Evolutionary conservation across 1,140 invertebrate species (phyloP).

Genomic region (Lordiphosa clarofinis): DNA sequence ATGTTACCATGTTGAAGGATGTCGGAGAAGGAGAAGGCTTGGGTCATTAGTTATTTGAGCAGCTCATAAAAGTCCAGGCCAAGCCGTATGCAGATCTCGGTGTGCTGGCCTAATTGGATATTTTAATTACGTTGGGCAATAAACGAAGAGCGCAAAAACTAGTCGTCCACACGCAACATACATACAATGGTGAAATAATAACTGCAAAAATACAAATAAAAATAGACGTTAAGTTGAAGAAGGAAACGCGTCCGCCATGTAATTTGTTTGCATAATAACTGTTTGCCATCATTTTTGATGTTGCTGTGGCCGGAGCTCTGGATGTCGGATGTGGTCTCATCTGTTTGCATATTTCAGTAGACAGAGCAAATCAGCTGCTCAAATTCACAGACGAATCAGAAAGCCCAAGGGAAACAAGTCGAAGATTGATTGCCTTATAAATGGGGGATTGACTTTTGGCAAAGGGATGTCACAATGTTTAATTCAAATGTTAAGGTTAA

Average conservation of each 20-base stretch:
- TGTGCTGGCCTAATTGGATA: constrained; percentile 57
- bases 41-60: constrained; percentile 67
- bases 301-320: constrained; percentile 5
- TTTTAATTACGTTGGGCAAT: constrained; percentile 64
- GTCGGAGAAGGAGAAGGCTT: background rate
- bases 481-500: too few species aligned
- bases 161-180: background rate
- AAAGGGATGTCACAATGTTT: too few species aligned
- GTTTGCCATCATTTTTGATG: constrained; percentile 51
- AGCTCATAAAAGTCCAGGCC: constrained; percentile 50
- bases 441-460: too few species aligned
- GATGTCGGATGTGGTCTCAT: constrained; percentile 47
- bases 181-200: constrained; percentile 64
- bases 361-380: constrained; percentile 58
- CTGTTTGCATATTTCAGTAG: constrained; percentile 58
- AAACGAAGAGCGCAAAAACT: constrained; percentile 21
- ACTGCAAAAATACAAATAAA: constrained; percentile 42
- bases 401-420: constrained; percentile 13
- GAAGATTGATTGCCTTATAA: constrained; percentile 24
- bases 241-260: constrained; percentile 42
- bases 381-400: constrained; percentile 58
- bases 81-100: constrained; percentile 34
- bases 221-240: constrained; percentile 14
- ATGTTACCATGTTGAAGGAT: constrained; percentile 38
- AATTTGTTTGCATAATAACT: constrained; percentile 78